Evolutionary conservation across 2,888 invertebrate species (phyloP).

Genomic region (Rhodophaea formosa): DNA sequence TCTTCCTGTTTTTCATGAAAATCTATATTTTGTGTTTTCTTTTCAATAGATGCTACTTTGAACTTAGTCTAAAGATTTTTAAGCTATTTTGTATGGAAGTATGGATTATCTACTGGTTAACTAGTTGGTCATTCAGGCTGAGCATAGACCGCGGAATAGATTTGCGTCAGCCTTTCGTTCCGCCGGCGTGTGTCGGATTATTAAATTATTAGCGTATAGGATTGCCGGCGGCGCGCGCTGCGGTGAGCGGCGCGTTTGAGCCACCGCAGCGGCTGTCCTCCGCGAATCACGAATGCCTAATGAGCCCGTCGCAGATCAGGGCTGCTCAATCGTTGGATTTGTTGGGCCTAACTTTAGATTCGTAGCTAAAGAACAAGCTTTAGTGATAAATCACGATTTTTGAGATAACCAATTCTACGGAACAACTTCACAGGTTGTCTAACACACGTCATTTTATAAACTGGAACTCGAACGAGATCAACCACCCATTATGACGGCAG

Average conservation of each 20-base stretch:
- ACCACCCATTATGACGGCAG: too few species aligned
- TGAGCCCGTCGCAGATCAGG: slow-evolving; percentile 22
- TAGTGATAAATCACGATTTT: not conserved
- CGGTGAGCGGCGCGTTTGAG: slow-evolving; percentile 30
- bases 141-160: too few species aligned
- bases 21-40: too few species aligned
- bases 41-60: too few species aligned
- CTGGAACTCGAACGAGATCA: too few species aligned
- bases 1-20: too few species aligned
- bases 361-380: not conserved
- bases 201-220: slow-evolving; percentile 27
- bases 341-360: not conserved
- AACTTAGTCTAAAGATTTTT: too few species aligned
- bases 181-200: slow-evolving; percentile 6
- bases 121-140: too few species aligned
- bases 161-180: not conserved
- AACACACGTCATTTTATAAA: too few species aligned
- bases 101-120: too few species aligned
- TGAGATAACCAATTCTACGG: slow-evolving; percentile 28
- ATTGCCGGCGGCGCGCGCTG: slow-evolving; percentile 23
- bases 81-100: too few species aligned
- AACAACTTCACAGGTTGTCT: too few species aligned
- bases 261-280: slow-evolving; percentile 21
- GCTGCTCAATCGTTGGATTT: slow-evolving; percentile 15
- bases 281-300: slow-evolving; percentile 19